Percentiles rank a stretch among this genome's conserved stretches.
phyloP scores from a whole-genome alignment of 1,140 invertebrate species.

The Nixonia krombeini region DNA sequence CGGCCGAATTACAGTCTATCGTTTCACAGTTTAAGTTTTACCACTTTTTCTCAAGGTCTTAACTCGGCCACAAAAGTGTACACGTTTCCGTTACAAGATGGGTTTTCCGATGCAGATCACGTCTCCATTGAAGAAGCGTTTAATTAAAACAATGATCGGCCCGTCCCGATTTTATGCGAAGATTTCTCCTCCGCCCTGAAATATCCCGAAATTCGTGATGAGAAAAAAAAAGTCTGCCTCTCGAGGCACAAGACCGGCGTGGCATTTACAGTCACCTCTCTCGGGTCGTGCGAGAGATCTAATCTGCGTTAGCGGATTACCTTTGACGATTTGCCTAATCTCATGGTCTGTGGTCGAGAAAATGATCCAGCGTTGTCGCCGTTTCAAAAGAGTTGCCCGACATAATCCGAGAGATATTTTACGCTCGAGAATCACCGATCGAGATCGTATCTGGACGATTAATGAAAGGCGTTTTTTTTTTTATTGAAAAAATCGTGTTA shows the following conservation, averaged over 20 bases:
- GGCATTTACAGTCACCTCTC: background rate
- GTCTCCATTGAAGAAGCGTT: no score
- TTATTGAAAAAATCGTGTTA: no score
- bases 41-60: no score
- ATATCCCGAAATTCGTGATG: background rate
- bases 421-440: background rate
- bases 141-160: background rate
- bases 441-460: no score
- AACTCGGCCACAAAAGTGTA: background rate
- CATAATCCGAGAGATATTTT: background rate
- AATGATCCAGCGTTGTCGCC: background rate
- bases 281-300: slow-evolving; percentile 1
- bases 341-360: background rate
- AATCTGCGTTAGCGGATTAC: slow-evolving; percentile 1
- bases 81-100: background rate
- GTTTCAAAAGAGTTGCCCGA: background rate
- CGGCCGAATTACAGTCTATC: no score
- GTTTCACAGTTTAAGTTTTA: no score
- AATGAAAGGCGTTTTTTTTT: no score
- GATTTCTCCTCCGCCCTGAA: background rate
- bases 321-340: slow-evolving; percentile 4
- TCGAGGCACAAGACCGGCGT: background rate
- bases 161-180: background rate
- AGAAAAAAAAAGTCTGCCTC: background rate
- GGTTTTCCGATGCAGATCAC: background rate